Percentiles rank a stretch among this genome's conserved stretches.
These are phyloP conservation scores for Hemithea aestivaria DNA, from an alignment of 2,888 invertebrate species.

Conservation along the genomic window DNA sequence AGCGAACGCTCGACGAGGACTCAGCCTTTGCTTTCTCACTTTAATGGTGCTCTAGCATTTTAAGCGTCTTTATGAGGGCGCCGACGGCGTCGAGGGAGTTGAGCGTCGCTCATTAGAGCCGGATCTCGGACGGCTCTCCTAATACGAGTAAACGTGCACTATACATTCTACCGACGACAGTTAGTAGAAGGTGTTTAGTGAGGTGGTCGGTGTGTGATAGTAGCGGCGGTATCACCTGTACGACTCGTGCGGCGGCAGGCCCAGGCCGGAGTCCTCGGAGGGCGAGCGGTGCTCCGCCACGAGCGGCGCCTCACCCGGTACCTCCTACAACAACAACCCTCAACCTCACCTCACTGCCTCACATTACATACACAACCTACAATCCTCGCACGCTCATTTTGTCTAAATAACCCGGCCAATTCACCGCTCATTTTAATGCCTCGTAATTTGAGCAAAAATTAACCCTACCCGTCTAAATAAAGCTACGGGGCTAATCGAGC, in stretches of 20 bases:
- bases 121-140: conserved; percentile 23
- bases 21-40: conserved; percentile 59
- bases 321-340: conserved; percentile 80
- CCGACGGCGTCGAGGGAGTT: conserved; percentile 45
- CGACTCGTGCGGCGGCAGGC: conserved; percentile 88
- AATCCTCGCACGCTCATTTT: not conserved
- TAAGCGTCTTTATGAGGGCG: conserved; percentile 48
- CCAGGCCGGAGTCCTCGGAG: conserved; percentile 96
- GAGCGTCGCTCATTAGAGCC: conserved; percentile 51
- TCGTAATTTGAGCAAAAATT: not conserved
- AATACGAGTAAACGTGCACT: conserved; percentile 10
- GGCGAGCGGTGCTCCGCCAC: conserved; percentile 89
- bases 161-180: conserved; percentile 2
- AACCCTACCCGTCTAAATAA: not conserved
- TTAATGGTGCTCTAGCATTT: conserved; percentile 57
- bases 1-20: conserved; percentile 59
- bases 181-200: conserved; percentile 18
- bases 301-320: conserved; percentile 77
- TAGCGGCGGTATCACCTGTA: conserved; percentile 79
- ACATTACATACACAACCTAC: conserved; percentile 1
- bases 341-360: conserved; percentile 60
- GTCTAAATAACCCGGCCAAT: not conserved
- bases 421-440: not conserved
- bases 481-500: conserved; percentile 1
- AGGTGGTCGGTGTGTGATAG: conserved; percentile 24